Conservation (phyloP, 2,888 invertebrate genomes). For the Nineta flava region DNA sequence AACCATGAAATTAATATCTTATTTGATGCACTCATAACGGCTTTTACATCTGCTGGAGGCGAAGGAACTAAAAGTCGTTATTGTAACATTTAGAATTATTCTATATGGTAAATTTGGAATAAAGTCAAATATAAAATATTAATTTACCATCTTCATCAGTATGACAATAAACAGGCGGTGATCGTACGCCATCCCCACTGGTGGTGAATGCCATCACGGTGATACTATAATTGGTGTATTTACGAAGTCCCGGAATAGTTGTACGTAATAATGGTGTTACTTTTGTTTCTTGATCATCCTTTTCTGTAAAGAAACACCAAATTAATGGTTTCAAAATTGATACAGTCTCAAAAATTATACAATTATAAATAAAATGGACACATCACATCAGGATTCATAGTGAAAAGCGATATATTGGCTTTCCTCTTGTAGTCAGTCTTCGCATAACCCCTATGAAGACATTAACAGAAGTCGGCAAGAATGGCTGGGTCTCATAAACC, state of each 20-base stretch:
- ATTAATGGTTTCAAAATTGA: neutral
- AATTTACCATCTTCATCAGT: conserved; percentile 82
- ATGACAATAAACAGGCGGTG: conserved; percentile 67
- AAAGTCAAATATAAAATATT: conserved; percentile 1
- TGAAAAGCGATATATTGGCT: too few relatives aligned
- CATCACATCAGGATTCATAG: too few relatives aligned
- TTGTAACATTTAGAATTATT: neutral
- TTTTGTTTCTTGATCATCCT: conserved; percentile 59
- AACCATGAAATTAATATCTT: conserved; percentile 82
- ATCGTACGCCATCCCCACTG: conserved; percentile 77
- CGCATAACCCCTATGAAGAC: too few relatives aligned
- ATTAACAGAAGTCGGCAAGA: too few relatives aligned
- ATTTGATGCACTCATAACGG: conserved; percentile 68
- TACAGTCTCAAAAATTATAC: neutral
- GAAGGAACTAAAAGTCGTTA: conserved; percentile 53
- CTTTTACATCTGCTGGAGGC: conserved; percentile 80
- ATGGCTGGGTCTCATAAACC: too few relatives aligned
- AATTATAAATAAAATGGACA: too few relatives aligned
- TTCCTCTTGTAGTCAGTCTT: too few relatives aligned
- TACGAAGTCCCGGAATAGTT: conserved; percentile 57
- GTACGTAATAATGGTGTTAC: conserved; percentile 52
- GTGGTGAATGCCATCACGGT: conserved; percentile 78
- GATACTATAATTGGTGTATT: conserved; percentile 85
- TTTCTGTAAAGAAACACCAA: conserved; percentile 5
- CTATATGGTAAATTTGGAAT: neutral